Conservation (phyloP, 1,140 invertebrate genomes). For the Anthonomus grandis region DNA sequence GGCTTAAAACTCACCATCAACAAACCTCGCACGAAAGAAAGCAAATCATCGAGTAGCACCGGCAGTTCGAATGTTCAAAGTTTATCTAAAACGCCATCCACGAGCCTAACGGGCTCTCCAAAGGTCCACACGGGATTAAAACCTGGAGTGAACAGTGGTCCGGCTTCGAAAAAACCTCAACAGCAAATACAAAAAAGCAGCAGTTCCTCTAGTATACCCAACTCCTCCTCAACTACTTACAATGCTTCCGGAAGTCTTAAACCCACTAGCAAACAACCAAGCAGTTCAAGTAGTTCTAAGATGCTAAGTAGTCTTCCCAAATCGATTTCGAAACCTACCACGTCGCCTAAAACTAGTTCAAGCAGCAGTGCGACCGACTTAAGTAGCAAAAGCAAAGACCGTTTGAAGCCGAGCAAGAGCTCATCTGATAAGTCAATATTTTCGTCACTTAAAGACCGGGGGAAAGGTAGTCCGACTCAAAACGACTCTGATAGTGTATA, state of each 20-base stretch:
- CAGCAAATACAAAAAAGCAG: conserved; percentile 35
- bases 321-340: conserved; percentile 44
- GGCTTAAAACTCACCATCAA: conserved; percentile 89
- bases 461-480: conserved; percentile 62
- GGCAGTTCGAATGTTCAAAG: conserved; percentile 2
- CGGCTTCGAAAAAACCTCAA: conserved; percentile 74
- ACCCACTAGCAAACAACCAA: conserved; percentile 14
- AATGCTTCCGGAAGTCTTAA: conserved; percentile 17
- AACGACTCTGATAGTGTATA: conserved; percentile 59
- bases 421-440: conserved; percentile 62
- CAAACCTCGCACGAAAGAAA: conserved; percentile 70
- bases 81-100: conserved; percentile 3
- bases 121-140: conserved; percentile 81
- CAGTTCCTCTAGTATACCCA: conserved; percentile 13
- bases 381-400: conserved; percentile 56
- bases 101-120: conserved; percentile 58
- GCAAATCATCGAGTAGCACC: conserved; percentile 46
- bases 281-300: conserved; percentile 12
- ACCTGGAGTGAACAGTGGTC: conserved; percentile 76
- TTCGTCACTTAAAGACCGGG: conserved; percentile 55
- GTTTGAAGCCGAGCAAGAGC: conserved; percentile 54
- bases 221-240: conserved; percentile 17
- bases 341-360: conserved; percentile 50
- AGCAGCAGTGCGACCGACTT: conserved; percentile 51
- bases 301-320: conserved; percentile 31